Evolutionary conservation across 2,888 invertebrate genomes (phyloP).

Genomic region (Leptura quadrifasciata): DNA sequence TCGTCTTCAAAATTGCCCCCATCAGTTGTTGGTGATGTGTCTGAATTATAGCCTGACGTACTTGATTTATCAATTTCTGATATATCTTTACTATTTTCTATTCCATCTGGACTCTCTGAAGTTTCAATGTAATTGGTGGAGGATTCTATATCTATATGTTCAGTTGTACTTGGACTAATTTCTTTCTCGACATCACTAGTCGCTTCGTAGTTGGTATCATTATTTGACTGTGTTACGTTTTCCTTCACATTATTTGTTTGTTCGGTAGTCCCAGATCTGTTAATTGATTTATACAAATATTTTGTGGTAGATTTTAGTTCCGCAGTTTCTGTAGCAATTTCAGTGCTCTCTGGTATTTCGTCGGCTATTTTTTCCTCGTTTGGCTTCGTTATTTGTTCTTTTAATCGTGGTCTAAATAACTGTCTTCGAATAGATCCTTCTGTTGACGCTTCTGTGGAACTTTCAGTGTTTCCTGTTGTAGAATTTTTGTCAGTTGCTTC

Average conservation of each 20-base stretch:
- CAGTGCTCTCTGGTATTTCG: neutral
- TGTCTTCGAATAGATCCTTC: neutral
- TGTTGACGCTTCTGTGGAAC: neutral
- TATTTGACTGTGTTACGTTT: neutral
- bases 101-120: neutral
- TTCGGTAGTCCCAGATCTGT: neutral
- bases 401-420: neutral
- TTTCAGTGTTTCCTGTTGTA: neutral
- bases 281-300: neutral
- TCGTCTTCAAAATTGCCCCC: slow-evolving; percentile 41
- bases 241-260: neutral
- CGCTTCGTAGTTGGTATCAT: neutral
- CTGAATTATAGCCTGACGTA: neutral
- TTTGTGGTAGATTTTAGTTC: neutral
- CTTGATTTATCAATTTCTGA: neutral
- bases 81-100: neutral
- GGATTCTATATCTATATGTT: neutral
- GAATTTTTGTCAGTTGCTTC: neutral
- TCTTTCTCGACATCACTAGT: neutral
- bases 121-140: neutral
- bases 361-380: neutral
- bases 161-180: neutral
- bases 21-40: neutral
- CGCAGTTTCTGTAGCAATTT: neutral
- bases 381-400: neutral